A percentile compares a stretch with the other conserved stretches of the same genome.
These are phyloP conservation scores for mouse (Mus musculus) DNA, from an alignment of 2,113 vertebrate genomes.

Conservation along the genomic window GRCm39 chr8:101574501-101575000, in stretches of 20 bases:
- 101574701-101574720: background rate
- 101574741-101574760: background rate
- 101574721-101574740: background rate
- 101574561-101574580: background rate
- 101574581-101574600: background rate
- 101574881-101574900: background rate
- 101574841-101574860: background rate
- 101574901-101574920: background rate
- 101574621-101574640: background rate
- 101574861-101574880: fast-evolving
- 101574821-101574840: background rate
- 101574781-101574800: background rate
- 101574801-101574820: background rate
- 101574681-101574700: background rate
- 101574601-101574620: background rate
- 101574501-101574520: too few relatives aligned
- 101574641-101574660: background rate
- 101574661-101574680: background rate
- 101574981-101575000: background rate
- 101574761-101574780: background rate
- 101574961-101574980: fast-evolving
- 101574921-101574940: background rate
- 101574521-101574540: fast-evolving
- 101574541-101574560: background rate
- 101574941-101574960: background rate